A percentile compares a stretch with the other conserved stretches of the same genome.
Evolutionary conservation across 2,797 vertebrate genomes (phyloP).

Genomic region (Spondyliosoma cantharus): DNA sequence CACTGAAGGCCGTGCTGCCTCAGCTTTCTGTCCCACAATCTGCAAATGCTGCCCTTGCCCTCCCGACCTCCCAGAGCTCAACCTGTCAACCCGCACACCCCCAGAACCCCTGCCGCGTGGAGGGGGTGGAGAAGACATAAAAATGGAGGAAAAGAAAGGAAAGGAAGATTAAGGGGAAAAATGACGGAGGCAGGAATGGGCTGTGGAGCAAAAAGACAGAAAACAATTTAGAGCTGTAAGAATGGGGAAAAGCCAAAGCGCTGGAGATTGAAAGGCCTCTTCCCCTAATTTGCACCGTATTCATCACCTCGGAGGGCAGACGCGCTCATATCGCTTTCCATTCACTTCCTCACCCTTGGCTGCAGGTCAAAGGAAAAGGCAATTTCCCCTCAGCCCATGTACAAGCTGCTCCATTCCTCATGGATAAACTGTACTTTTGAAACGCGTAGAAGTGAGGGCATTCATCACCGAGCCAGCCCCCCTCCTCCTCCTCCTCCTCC

Average conservation of each 20-base stretch:
- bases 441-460: conserved; percentile 73
- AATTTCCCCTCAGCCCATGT: conserved; percentile 75
- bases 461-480: conserved; percentile 75
- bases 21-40: conserved; percentile 79
- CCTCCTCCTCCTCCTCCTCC: conserved; percentile 17
- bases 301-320: conserved; percentile 77
- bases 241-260: conserved; percentile 49
- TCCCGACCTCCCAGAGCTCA: conserved; percentile 74
- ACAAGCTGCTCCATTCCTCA: conserved; percentile 76
- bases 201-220: conserved; percentile 64
- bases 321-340: conserved; percentile 72
- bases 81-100: conserved; percentile 70
- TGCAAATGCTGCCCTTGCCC: conserved; percentile 75
- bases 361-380: conserved; percentile 79
- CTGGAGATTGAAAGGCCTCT: conserved; percentile 73
- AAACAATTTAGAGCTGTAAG: conserved; percentile 65
- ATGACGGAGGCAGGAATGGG: conserved; percentile 39
- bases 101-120: conserved; percentile 9
- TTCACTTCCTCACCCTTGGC: conserved; percentile 76
- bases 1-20: conserved; percentile 78
- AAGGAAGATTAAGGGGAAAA: conserved; percentile 51
- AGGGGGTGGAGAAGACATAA: conserved; percentile 32
- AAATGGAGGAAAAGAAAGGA: conserved; percentile 30
- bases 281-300: conserved; percentile 75
- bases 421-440: conserved; percentile 83